A percentile compares a stretch with the other conserved stretches of the same genome.
Conservation (phyloP, 2,113 vertebrate genomes). For the Recurvirostra avosetta region DNA sequence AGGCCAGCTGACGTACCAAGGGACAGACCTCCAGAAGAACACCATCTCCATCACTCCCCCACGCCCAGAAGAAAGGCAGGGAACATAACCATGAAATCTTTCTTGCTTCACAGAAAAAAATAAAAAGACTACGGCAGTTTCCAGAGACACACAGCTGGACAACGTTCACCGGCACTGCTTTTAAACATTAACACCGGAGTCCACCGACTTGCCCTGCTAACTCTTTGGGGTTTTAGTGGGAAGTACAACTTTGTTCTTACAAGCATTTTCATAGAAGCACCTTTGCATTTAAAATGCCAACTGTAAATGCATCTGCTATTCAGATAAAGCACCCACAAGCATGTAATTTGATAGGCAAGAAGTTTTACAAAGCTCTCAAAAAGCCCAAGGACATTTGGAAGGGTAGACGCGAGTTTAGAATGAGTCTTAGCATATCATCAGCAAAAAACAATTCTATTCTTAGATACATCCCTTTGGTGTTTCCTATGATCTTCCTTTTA, state of each 20-base stretch:
- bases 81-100: neutral
- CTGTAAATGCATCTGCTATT: neutral
- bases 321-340: neutral
- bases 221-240: neutral
- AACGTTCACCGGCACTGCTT: neutral
- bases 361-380: slow-evolving; percentile 35
- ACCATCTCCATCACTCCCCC: neutral
- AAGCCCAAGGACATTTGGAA: slow-evolving; percentile 46
- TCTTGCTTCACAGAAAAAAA: neutral
- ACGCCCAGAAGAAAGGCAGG: neutral
- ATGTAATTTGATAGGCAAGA: slow-evolving; percentile 2
- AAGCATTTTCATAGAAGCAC: neutral
- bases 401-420: neutral
- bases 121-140: neutral
- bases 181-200: neutral
- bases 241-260: neutral
- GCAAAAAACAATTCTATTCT: slow-evolving; percentile 52
- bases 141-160: neutral
- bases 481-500: neutral
- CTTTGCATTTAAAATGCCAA: slow-evolving; percentile 33
- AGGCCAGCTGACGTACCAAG: neutral
- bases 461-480: slow-evolving; percentile 49
- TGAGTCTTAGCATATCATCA: slow-evolving; percentile 25
- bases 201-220: neutral
- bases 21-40: neutral